These are phyloP conservation scores for Penaeus monodon DNA, from an alignment of 2,888 invertebrate genomes.

Conservation along the genomic window DNA sequence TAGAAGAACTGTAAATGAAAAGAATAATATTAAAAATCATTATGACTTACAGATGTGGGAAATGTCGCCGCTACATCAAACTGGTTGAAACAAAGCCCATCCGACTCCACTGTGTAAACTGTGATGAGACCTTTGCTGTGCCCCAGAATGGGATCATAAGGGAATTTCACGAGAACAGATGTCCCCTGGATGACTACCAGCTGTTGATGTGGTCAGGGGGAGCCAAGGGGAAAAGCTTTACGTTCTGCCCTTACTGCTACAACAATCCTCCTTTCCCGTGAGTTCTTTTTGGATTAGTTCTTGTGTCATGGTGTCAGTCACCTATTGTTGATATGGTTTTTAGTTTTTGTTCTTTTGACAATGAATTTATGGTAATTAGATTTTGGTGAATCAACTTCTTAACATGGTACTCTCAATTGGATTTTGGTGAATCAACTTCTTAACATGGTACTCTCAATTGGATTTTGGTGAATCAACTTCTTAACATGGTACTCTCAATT, in stretches of 20 bases:
- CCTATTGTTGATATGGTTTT: no score
- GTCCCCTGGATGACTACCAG: slow-evolving; percentile 98
- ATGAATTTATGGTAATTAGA: no score
- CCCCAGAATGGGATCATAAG: slow-evolving; percentile 92
- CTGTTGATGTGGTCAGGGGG: slow-evolving; percentile 95
- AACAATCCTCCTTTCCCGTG: slow-evolving; percentile 96
- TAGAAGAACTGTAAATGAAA: no score
- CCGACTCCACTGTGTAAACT: slow-evolving; percentile 92
- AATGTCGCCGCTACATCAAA: slow-evolving; percentile 97
- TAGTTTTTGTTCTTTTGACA: no score
- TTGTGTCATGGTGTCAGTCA: not conserved
- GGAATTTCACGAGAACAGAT: slow-evolving; percentile 93
- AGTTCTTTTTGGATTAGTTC: slow-evolving; percentile 62
- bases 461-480: no score
- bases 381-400: no score
- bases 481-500: no score
- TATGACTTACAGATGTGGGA: slow-evolving; percentile 75
- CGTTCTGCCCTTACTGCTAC: slow-evolving; percentile 98
- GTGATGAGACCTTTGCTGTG: slow-evolving; percentile 95
- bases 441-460: no score
- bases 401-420: no score
- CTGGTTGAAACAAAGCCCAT: slow-evolving; percentile 94
- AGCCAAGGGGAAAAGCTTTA: slow-evolving; percentile 92
- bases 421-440: no score
- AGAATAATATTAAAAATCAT: no score